Evolutionary conservation across 92 coral and sea anemone genomes (phyloP).

Genomic region (Umimayanthus kanabou): DNA sequence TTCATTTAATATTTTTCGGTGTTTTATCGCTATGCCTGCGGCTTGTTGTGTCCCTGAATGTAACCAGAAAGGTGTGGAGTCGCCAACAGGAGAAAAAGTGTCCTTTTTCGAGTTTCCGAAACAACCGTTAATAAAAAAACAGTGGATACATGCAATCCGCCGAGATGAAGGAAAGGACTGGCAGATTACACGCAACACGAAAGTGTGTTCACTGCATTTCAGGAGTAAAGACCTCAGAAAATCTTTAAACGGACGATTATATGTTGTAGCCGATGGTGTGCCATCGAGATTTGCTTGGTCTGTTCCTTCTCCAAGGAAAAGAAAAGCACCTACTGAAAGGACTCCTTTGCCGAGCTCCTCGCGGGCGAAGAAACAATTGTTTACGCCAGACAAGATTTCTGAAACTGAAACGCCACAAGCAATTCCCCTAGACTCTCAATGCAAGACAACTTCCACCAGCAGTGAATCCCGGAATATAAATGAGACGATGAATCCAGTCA

Average conservation of each 20-base stretch:
- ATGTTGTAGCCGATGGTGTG: constrained; percentile 37
- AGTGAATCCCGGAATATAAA: too few relatives aligned
- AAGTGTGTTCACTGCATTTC: constrained; percentile 40
- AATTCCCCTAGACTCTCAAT: not conserved
- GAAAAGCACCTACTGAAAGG: constrained; percentile 47
- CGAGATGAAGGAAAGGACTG: constrained; percentile 31
- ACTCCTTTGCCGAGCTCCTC: not conserved
- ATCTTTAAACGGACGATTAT: constrained; percentile 34
- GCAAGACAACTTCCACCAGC: too few relatives aligned
- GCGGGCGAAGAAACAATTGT: not conserved
- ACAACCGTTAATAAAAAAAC: not conserved
- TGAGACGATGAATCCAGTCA: not conserved
- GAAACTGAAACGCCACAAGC: not conserved
- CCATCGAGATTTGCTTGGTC: constrained; percentile 63
- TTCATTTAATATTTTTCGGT: too few relatives aligned
- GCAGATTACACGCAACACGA: not conserved
- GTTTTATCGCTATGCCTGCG: not conserved
- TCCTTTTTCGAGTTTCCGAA: not conserved
- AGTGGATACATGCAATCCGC: constrained; percentile 6
- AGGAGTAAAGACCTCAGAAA: constrained; percentile 49
- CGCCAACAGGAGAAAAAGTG: not conserved
- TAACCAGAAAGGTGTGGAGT: too few relatives aligned
- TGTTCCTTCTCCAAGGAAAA: constrained; percentile 52
- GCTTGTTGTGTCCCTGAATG: not conserved
- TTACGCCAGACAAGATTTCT: not conserved